Evolutionary conservation across 2,888 invertebrate species (phyloP).

Genomic region (Drosophila atripex): DNA sequence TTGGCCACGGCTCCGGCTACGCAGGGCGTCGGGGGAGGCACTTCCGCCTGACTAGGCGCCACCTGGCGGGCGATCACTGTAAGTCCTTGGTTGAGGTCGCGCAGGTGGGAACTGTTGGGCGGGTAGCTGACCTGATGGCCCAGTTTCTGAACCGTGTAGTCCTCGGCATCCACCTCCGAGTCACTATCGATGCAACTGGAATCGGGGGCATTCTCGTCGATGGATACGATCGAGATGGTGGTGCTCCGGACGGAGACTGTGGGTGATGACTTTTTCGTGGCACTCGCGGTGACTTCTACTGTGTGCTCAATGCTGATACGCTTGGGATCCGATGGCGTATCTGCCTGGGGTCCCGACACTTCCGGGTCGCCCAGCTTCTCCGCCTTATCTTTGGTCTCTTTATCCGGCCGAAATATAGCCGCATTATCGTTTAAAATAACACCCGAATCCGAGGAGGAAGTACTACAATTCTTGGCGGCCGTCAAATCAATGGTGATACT

Average conservation of each 20-base stretch:
- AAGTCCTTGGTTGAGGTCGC: conserved; percentile 74
- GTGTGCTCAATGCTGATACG: conserved; percentile 69
- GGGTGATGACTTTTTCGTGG: conserved; percentile 60
- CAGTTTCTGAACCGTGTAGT: conserved; percentile 81
- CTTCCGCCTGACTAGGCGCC: conserved; percentile 37
- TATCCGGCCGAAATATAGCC: conserved; percentile 47
- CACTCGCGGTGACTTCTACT: conserved; percentile 50
- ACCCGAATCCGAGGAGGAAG: conserved; percentile 82
- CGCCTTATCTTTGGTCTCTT: conserved; percentile 51
- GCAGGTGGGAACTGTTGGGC: conserved; percentile 59
- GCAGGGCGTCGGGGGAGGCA: conserved; percentile 1
- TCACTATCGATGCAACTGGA: conserved; percentile 83
- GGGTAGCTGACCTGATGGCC: conserved; percentile 78
- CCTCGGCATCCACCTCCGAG: conserved; percentile 73
- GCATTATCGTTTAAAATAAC: conserved; percentile 78
- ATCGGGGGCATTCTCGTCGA: conserved; percentile 81
- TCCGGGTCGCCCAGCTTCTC: conserved; percentile 10
- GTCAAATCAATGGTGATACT: conserved; percentile 54
- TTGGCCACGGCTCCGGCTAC: conserved; percentile 54
- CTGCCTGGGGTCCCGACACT: conserved; percentile 15
- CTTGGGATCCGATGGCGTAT: conserved; percentile 25
- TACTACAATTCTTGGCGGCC: conserved; percentile 71
- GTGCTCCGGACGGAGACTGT: conserved; percentile 81
- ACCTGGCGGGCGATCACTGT: conserved; percentile 75
- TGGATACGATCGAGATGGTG: conserved; percentile 81